Evolutionary conservation across 1,140 invertebrate genomes (phyloP).

Genomic region (Atta colombica): DNA sequence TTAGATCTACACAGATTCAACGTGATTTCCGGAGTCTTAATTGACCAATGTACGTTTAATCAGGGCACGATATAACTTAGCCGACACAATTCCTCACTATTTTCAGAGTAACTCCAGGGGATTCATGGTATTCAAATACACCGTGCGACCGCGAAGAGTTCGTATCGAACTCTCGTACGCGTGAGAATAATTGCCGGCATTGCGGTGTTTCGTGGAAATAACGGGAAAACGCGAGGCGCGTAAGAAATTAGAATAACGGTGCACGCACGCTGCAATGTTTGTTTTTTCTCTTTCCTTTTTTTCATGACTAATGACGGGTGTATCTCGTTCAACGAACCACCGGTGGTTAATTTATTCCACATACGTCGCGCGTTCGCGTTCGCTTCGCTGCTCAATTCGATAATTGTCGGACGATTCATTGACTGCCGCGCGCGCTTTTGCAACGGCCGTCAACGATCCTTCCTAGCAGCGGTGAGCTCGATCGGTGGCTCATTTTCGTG

Average conservation of each 20-base stretch:
- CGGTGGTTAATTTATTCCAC: conserved; percentile 70
- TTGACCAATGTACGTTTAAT: neutral
- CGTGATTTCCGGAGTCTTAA: neutral
- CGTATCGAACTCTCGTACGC: conserved; percentile 39
- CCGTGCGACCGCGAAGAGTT: neutral
- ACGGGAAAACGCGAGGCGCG: conserved; percentile 59
- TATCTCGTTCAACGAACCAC: conserved; percentile 48
- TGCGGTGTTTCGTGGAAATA: conserved; percentile 49
- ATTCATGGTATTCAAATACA: conserved; percentile 28
- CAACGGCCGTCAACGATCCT: conserved; percentile 47
- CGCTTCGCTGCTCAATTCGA: conserved; percentile 70
- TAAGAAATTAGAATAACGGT: conserved; percentile 60
- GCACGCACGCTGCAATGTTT: conserved; percentile 28
- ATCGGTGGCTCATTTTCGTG: conserved; percentile 68
- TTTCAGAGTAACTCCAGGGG: neutral
- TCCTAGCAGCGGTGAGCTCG: conserved; percentile 9
- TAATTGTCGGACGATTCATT: conserved; percentile 70
- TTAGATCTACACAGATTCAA: neutral
- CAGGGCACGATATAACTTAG: neutral
- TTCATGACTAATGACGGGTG: conserved; percentile 56
- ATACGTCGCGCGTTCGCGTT: conserved; percentile 59
- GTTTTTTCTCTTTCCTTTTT: conserved; percentile 25
- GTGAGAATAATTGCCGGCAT: conserved; percentile 47
- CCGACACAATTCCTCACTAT: neutral
- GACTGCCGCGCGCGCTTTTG: conserved; percentile 57